Evolutionary conservation across 2,888 invertebrate genomes (phyloP).

Genomic region (Agrilus mali): DNA sequence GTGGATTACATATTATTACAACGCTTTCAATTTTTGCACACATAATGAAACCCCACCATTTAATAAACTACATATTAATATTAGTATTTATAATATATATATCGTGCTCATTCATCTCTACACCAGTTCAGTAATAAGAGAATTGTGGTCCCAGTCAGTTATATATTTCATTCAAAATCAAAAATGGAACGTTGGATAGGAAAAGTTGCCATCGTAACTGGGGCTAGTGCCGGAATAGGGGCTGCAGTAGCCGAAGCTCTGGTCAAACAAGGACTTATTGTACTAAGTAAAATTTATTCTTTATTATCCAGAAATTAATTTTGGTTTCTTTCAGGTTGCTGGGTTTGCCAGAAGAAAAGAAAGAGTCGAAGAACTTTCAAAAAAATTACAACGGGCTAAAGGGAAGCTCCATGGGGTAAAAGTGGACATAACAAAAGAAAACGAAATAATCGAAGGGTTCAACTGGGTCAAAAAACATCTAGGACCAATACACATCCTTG

Average conservation of each 20-base stretch:
- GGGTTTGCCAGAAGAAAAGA: constrained; percentile 19
- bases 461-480: constrained; percentile 11
- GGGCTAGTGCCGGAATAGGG: constrained; percentile 18
- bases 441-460: constrained; percentile 15
- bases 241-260: constrained; percentile 13
- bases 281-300: constrained; percentile 6
- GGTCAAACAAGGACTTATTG: constrained; percentile 13
- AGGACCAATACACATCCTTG: constrained; percentile 14
- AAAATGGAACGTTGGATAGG: constrained; percentile 12
- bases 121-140: no score
- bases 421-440: constrained; percentile 15
- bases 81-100: no score
- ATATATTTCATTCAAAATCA: no score
- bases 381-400: constrained; percentile 6
- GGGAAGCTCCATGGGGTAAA: constrained; percentile 13
- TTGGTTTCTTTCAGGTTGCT: constrained; percentile 16
- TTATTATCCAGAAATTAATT: neutral
- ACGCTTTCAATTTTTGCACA: no score
- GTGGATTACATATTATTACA: no score
- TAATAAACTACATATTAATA: no score
- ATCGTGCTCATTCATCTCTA: no score
- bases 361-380: constrained; percentile 12
- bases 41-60: no score
- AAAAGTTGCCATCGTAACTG: constrained; percentile 19
- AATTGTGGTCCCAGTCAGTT: no score